Evolutionary conservation across 1,140 invertebrate genomes (phyloP).

Genomic region (Anoplophora glabripennis): DNA sequence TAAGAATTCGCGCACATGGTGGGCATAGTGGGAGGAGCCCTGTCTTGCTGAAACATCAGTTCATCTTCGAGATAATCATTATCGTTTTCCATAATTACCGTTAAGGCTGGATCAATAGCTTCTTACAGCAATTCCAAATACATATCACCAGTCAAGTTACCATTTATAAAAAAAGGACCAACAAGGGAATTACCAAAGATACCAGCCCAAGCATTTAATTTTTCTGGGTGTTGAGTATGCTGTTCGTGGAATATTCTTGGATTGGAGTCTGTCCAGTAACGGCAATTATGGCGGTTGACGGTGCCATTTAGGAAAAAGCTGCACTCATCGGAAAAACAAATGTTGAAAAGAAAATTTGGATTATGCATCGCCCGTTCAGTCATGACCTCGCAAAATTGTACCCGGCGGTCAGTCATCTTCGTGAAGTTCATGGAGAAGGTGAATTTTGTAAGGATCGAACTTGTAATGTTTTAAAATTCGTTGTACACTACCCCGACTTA

Average conservation of each 20-base stretch:
- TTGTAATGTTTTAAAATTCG: too few species aligned
- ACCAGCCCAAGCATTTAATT: slow-evolving; percentile 18
- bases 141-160: background rate
- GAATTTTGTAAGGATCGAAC: too few species aligned
- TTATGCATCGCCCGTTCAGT: slow-evolving; percentile 5
- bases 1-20: slow-evolving; percentile 31
- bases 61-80: slow-evolving; percentile 8
- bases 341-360: slow-evolving; percentile 8
- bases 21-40: slow-evolving; percentile 1
- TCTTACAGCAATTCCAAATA: background rate
- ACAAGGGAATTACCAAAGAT: slow-evolving; percentile 1
- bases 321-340: slow-evolving; percentile 11
- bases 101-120: background rate
- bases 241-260: background rate
- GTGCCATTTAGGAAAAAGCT: slow-evolving; percentile 17
- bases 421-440: slow-evolving; percentile 1
- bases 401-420: background rate
- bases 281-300: slow-evolving; percentile 20
- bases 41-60: slow-evolving; percentile 6
- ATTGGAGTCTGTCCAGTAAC: slow-evolving; percentile 20
- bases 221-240: slow-evolving; percentile 16
- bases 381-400: slow-evolving; percentile 3
- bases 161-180: slow-evolving; percentile 5
- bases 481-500: too few species aligned
- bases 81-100: background rate